phyloP scores from a whole-genome alignment of 1,140 invertebrate genomes.

The Meloidogyne chitwoodi region DNA sequence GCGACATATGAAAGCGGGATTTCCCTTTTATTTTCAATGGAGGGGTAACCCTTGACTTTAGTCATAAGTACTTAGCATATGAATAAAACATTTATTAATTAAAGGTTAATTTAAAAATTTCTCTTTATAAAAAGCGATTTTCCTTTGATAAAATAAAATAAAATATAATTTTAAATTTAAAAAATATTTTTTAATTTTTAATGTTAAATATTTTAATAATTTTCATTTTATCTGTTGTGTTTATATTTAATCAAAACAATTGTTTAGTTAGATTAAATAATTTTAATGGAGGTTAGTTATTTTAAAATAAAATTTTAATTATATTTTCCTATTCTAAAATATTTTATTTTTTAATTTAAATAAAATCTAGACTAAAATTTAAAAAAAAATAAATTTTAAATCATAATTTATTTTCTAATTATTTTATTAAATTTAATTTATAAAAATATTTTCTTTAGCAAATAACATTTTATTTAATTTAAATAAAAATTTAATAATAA shows the following conservation, averaged over 20 bases:
- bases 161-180: not conserved
- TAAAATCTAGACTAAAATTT: no score
- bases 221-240: not conserved
- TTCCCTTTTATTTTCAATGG: not conserved
- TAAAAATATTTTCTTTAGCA: no score
- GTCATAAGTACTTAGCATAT: not conserved
- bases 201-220: not conserved
- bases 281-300: not conserved
- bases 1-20: not conserved
- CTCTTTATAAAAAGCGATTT: no score
- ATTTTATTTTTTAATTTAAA: no score
- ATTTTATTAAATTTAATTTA: no score
- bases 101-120: no score
- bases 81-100: no score
- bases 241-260: not conserved
- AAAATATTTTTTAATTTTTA: not conserved
- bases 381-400: no score
- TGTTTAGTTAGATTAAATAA: not conserved
- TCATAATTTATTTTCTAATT: no score
- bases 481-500: no score
- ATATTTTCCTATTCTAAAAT: no score
- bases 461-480: no score
- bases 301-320: not conserved
- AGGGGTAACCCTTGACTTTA: not conserved
- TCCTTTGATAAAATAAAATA: not conserved